These are phyloP conservation scores for Glossosoma conforme DNA, from an alignment of 1,140 invertebrate species.

Conservation along the genomic window DNA sequence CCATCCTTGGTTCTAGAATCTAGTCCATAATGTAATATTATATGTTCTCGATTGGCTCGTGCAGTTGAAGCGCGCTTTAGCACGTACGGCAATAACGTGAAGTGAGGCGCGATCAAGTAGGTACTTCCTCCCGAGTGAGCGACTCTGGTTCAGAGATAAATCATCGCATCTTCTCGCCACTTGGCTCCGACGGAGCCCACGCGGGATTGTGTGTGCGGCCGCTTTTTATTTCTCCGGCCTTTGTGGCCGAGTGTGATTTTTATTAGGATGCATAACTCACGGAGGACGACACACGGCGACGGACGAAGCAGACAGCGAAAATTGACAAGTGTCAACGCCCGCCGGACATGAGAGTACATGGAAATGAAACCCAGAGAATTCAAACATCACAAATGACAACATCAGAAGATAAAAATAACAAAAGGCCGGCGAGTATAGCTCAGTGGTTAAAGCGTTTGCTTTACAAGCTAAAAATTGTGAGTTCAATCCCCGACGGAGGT, in stretches of 20 bases:
- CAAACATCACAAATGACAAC: too few relatives aligned
- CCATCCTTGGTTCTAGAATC: not conserved
- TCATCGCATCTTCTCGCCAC: conserved; percentile 4
- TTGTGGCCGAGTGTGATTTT: conserved; percentile 1
- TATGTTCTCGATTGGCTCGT: not conserved
- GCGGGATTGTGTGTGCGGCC: conserved; percentile 4
- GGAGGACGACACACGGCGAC: not conserved
- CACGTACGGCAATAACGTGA: conserved; percentile 6
- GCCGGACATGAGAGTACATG: too few relatives aligned
- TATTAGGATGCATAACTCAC: conserved; percentile 11
- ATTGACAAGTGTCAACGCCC: too few relatives aligned
- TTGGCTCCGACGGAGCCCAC: not conserved
- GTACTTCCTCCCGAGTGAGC: conserved; percentile 8
- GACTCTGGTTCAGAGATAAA: conserved; percentile 9
- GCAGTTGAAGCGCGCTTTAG: not conserved
- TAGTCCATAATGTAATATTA: not conserved
- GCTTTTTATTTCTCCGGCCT: conserved; percentile 12
- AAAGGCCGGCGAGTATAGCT: too few relatives aligned
- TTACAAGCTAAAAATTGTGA: too few relatives aligned
- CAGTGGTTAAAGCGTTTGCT: too few relatives aligned
- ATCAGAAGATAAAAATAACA: too few relatives aligned
- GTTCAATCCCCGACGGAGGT: too few relatives aligned
- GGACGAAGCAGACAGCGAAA: not conserved
- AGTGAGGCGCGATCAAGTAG: conserved; percentile 12
- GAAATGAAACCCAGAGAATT: too few relatives aligned